phyloP scores from a whole-genome alignment of 2,797 vertebrate genomes.

The Betta splendens region DNA sequence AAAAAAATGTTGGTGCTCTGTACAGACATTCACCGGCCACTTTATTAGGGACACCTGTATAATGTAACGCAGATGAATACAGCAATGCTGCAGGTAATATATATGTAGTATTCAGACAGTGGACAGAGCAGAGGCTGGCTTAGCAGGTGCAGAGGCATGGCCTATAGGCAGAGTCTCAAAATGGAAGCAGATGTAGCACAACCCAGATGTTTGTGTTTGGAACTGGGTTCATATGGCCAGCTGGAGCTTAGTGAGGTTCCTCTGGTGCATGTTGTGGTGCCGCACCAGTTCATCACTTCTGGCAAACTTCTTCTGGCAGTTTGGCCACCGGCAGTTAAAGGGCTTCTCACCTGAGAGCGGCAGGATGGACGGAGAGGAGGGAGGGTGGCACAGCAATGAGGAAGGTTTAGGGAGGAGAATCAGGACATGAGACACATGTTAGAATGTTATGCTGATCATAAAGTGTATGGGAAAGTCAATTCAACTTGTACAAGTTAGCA shows the following conservation, averaged over 20 bases:
- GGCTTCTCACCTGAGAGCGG: constrained; percentile 92
- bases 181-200: constrained; percentile 26
- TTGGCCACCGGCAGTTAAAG: constrained; percentile 98
- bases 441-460: constrained; percentile 1
- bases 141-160: not conserved
- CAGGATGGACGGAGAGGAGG: constrained; percentile 4
- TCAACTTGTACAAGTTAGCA: not conserved
- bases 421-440: constrained; percentile 16
- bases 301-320: constrained; percentile 99
- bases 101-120: not conserved
- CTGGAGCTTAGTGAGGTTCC: constrained; percentile 98
- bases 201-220: constrained; percentile 28
- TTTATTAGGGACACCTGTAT: too few species aligned
- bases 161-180: not conserved
- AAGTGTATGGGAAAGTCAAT: constrained; percentile 14
- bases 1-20: too few species aligned
- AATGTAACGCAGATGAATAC: too few species aligned
- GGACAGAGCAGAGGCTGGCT: not conserved
- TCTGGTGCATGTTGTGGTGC: constrained; percentile 99
- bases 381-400: not conserved
- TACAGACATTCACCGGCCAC: too few species aligned
- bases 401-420: not conserved
- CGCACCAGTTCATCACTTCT: constrained; percentile 96
- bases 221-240: constrained; percentile 85
- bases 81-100: too few species aligned